Conservation (phyloP, 1,140 invertebrate genomes). For the Thaumetopoea pityocampa region DNA sequence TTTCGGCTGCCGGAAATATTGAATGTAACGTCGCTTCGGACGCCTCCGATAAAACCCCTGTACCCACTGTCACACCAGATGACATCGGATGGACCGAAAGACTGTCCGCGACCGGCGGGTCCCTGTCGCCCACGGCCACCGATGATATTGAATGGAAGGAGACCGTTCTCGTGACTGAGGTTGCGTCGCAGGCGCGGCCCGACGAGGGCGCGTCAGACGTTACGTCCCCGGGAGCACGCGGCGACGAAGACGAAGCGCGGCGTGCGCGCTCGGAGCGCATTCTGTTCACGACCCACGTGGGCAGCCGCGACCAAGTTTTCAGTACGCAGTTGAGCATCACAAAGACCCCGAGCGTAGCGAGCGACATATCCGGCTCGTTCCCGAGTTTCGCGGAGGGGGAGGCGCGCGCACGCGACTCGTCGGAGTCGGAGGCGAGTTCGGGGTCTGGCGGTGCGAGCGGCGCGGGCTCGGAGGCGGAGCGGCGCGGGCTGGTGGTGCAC, state of each 20-base stretch:
- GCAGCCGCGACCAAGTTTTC: slow-evolving; percentile 62
- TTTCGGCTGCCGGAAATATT: too few relatives aligned
- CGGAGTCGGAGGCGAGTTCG: slow-evolving; percentile 86
- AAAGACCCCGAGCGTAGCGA: slow-evolving; percentile 62
- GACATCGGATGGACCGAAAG: too few relatives aligned
- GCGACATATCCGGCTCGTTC: slow-evolving; percentile 58
- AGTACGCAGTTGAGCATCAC: slow-evolving; percentile 67
- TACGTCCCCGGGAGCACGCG: not conserved
- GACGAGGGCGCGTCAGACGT: not conserved
- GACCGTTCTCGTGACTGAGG: too few relatives aligned
- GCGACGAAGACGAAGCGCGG: slow-evolving; percentile 12
- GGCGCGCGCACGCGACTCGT: slow-evolving; percentile 78
- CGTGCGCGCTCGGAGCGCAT: slow-evolving; percentile 41
- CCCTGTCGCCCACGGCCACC: too few relatives aligned
- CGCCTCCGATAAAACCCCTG: too few relatives aligned
- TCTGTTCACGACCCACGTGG: slow-evolving; percentile 59
- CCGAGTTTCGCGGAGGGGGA: slow-evolving; percentile 50
- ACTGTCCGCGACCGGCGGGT: too few relatives aligned
- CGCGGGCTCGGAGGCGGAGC: slow-evolving; percentile 76
- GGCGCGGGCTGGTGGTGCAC: slow-evolving; percentile 86
- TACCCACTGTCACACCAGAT: too few relatives aligned
- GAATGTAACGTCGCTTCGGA: too few relatives aligned
- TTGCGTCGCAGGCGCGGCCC: too few relatives aligned
- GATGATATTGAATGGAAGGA: too few relatives aligned
- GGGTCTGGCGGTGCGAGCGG: too few relatives aligned